Evolutionary conservation across 2,888 invertebrate species (phyloP).

Genomic region (Morpho helenor): DNA sequence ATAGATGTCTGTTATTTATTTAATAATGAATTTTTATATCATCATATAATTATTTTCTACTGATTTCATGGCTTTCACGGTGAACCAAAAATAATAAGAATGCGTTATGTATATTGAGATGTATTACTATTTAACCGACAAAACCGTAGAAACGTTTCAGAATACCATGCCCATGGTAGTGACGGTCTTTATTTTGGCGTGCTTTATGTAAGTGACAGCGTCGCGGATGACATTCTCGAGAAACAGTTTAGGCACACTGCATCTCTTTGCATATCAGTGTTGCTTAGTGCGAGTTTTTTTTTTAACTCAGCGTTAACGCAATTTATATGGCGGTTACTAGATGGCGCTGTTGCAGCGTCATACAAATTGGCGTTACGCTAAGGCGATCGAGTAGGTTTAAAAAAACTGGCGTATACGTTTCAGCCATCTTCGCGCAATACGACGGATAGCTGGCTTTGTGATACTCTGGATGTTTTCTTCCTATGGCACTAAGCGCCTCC

Average conservation of each 20-base stretch:
- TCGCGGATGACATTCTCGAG: slow-evolving; percentile 90
- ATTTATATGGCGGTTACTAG: too few relatives aligned
- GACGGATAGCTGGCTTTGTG: slow-evolving; percentile 87
- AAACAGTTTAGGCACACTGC: slow-evolving; percentile 87
- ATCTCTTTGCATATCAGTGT: slow-evolving; percentile 87
- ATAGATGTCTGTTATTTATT: too few relatives aligned
- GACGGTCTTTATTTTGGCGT: slow-evolving; percentile 92
- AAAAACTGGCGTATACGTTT: slow-evolving; percentile 72
- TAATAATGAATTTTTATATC: too few relatives aligned
- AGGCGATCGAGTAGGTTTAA: too few relatives aligned
- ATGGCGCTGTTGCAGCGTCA: too few relatives aligned
- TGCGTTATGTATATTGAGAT: too few relatives aligned
- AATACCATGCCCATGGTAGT: slow-evolving; percentile 94
- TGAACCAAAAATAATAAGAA: too few relatives aligned
- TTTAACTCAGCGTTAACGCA: too few relatives aligned
- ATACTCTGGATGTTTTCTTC: slow-evolving; percentile 90
- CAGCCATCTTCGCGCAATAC: slow-evolving; percentile 84
- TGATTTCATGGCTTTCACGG: too few relatives aligned
- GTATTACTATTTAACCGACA: slow-evolving; percentile 71
- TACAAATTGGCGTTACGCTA: too few relatives aligned
- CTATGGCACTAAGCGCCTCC: slow-evolving; percentile 90
- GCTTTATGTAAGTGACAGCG: slow-evolving; percentile 92
- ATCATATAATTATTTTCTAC: too few relatives aligned
- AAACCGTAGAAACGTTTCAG: slow-evolving; percentile 91
- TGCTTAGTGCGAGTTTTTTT: too few relatives aligned